Evolutionary conservation across 2,797 vertebrate species (phyloP).

Genomic region (Falco columbarius): DNA sequence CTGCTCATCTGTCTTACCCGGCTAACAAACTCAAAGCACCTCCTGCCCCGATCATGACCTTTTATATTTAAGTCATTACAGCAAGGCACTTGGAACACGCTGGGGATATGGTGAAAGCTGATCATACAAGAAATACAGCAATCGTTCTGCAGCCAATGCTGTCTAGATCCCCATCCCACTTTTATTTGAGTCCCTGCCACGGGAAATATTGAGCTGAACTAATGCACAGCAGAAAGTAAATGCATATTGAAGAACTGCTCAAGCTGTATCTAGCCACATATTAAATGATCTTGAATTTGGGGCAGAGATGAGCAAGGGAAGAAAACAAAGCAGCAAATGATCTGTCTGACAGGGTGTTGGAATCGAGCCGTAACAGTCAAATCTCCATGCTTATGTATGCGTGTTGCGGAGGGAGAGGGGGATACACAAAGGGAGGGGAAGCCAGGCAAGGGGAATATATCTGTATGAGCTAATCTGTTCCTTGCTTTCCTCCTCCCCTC

Average conservation of each 20-base stretch:
- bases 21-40: constrained; percentile 41
- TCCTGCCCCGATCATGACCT: constrained; percentile 18
- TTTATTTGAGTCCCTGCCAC: background rate
- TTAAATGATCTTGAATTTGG: constrained; percentile 59
- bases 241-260: constrained; percentile 21
- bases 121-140: constrained; percentile 15
- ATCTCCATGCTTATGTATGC: background rate
- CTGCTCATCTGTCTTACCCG: constrained; percentile 1
- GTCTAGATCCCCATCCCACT: background rate
- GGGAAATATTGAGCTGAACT: constrained; percentile 27
- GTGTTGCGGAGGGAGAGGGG: background rate
- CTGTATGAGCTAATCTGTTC: constrained; percentile 69
- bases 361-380: background rate
- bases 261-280: constrained; percentile 40
- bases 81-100: background rate
- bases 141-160: background rate
- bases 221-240: constrained; percentile 61
- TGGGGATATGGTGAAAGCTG: constrained; percentile 20
- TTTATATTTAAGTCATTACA: constrained; percentile 62
- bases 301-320: constrained; percentile 29
- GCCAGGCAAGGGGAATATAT: constrained; percentile 7
- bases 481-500: constrained; percentile 46
- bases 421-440: background rate
- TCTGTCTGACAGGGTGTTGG: constrained; percentile 42
- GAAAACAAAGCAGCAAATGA: constrained; percentile 13